These are phyloP conservation scores for Cuniculus paca DNA, from an alignment of 2,797 vertebrate species.

Conservation along the genomic window DNA sequence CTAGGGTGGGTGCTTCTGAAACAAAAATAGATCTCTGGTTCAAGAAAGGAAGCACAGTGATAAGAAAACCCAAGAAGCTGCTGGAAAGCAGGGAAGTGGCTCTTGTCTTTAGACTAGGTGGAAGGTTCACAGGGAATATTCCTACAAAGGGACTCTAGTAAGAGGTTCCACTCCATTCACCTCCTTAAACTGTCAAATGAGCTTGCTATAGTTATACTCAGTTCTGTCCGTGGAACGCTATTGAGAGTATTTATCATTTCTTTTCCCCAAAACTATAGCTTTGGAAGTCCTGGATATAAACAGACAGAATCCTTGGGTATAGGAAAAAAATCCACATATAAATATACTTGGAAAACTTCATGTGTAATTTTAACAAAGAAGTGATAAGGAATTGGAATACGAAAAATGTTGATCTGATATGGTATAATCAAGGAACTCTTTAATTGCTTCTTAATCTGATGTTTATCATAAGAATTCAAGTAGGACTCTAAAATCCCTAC, in stretches of 20 bases:
- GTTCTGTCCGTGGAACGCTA: background rate
- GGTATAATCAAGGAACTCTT: background rate
- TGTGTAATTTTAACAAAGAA: background rate
- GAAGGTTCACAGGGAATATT: background rate
- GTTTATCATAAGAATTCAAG: slow-evolving; percentile 56
- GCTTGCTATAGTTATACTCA: background rate
- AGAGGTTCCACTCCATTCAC: background rate
- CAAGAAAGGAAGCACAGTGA: background rate
- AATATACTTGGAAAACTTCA: background rate
- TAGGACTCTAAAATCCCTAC: background rate
- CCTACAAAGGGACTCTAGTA: background rate
- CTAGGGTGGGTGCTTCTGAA: background rate
- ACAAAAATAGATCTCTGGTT: background rate
- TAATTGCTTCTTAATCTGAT: background rate
- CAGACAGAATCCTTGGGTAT: background rate
- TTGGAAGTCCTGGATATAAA: background rate
- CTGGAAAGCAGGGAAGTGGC: background rate
- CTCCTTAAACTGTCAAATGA: background rate
- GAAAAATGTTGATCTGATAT: background rate
- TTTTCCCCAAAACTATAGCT: background rate
- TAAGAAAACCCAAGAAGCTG: background rate
- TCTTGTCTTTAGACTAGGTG: accelerated
- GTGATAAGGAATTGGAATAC: background rate
- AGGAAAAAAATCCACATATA: background rate
- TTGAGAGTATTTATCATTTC: background rate